Evolutionary conservation across 2,113 vertebrate genomes (phyloP).

Genomic region (Ranitomeya imitator): DNA sequence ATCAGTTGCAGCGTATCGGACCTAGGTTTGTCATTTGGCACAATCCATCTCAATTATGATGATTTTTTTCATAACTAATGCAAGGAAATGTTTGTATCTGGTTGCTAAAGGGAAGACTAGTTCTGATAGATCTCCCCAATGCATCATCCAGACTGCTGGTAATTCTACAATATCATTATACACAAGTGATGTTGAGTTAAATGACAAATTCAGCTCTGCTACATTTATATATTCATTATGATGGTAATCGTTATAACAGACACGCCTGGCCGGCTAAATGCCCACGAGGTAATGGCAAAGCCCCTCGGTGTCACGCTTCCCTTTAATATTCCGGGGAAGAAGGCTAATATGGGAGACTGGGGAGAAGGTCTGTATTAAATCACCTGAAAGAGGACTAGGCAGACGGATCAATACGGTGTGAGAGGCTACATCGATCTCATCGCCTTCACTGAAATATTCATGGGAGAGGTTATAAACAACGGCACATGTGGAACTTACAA

Average conservation of each 20-base stretch:
- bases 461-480: slow-evolving; percentile 28
- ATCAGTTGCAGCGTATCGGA: no score
- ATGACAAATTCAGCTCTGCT: neutral
- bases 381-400: slow-evolving; percentile 47
- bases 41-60: no score
- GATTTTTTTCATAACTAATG: no score
- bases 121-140: no score
- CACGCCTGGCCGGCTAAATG: slow-evolving; percentile 3
- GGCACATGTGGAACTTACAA: neutral
- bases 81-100: no score
- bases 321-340: slow-evolving; percentile 21
- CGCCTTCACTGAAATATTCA: slow-evolving; percentile 52
- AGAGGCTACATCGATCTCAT: slow-evolving; percentile 49
- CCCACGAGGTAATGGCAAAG: slow-evolving; percentile 6
- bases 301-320: slow-evolving; percentile 7
- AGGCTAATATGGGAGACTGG: slow-evolving; percentile 17
- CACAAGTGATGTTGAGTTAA: neutral
- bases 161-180: neutral
- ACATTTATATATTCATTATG: neutral
- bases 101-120: no score
- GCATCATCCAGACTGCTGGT: neutral
- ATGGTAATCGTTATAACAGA: slow-evolving; percentile 12
- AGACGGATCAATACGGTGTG: slow-evolving; percentile 51
- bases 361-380: slow-evolving; percentile 53
- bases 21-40: no score